Evolutionary conservation across 2,888 invertebrate species (phyloP).

Genomic region (Lithophane ornitopus): DNA sequence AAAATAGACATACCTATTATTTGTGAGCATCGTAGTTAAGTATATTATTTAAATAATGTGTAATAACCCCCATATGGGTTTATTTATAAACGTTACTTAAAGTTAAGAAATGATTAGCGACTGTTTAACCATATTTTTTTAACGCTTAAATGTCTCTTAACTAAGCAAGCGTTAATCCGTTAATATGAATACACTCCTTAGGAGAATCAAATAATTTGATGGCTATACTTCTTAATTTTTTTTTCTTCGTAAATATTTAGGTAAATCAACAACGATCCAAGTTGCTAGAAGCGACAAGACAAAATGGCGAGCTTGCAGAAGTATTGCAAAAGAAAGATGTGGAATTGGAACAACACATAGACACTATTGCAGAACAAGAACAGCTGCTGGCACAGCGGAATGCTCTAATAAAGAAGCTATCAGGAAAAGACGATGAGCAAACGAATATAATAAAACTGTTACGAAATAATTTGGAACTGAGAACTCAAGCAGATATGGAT

Average conservation of each 20-base stretch:
- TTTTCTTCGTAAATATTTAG: conserved; percentile 70
- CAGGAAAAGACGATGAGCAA: conserved; percentile 84
- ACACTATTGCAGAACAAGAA: conserved; percentile 73
- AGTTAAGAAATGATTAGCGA: neutral
- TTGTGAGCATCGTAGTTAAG: too few relatives aligned
- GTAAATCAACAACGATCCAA: conserved; percentile 78
- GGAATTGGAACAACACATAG: conserved; percentile 72
- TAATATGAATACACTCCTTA: neutral
- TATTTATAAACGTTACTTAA: neutral
- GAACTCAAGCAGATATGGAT: conserved; percentile 77
- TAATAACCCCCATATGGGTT: neutral
- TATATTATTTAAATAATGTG: too few relatives aligned
- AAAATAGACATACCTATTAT: too few relatives aligned
- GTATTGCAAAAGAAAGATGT: conserved; percentile 77
- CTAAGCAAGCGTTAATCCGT: neutral
- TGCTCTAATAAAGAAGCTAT: conserved; percentile 76
- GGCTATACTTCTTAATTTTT: neutral
- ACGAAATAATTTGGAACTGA: conserved; percentile 80
- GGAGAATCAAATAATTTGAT: neutral
- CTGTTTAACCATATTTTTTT: neutral
- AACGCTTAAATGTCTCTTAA: neutral
- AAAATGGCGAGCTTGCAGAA: conserved; percentile 77
- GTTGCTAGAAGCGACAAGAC: conserved; percentile 73
- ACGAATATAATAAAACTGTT: conserved; percentile 80
- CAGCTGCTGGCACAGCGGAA: conserved; percentile 76